phyloP scores from a whole-genome alignment of 2,797 vertebrate species.

The Pangasius macronema region DNA sequence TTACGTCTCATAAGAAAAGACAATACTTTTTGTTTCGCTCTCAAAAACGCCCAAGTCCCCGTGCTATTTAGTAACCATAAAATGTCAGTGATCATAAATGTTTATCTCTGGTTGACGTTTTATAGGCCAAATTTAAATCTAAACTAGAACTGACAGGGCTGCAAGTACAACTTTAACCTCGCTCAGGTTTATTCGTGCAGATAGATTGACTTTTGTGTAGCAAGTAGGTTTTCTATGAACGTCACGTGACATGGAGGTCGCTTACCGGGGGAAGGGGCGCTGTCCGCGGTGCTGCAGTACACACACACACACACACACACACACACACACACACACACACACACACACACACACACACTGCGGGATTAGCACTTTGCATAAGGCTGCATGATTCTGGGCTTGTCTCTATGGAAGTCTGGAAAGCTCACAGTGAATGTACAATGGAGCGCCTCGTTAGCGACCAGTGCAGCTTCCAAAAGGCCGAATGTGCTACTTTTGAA shows the following conservation, averaged over 20 bases:
- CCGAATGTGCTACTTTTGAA: not conserved
- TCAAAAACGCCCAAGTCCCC: constrained; percentile 3
- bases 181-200: not conserved
- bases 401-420: not conserved
- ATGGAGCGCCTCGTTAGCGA: not conserved
- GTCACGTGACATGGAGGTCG: not conserved
- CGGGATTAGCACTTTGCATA: constrained; percentile 51
- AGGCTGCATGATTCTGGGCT: not conserved
- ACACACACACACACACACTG: too few relatives aligned
- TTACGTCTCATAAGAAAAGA: not conserved
- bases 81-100: constrained; percentile 32
- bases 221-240: too few relatives aligned
- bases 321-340: not conserved
- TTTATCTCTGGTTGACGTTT: constrained; percentile 30
- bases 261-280: constrained; percentile 33
- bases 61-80: constrained; percentile 34
- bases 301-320: not conserved
- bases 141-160: not conserved
- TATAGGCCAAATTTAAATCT: constrained; percentile 19
- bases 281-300: constrained; percentile 75
- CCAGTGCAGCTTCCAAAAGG: not conserved
- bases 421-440: constrained; percentile 1
- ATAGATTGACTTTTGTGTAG: not conserved
- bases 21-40: not conserved
- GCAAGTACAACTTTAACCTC: constrained; percentile 5